Percentiles rank a stretch among this genome's conserved stretches.
These are phyloP conservation scores for Paracyclopina nana DNA, from an alignment of 1,140 invertebrate genomes.

Conservation along the genomic window DNA sequence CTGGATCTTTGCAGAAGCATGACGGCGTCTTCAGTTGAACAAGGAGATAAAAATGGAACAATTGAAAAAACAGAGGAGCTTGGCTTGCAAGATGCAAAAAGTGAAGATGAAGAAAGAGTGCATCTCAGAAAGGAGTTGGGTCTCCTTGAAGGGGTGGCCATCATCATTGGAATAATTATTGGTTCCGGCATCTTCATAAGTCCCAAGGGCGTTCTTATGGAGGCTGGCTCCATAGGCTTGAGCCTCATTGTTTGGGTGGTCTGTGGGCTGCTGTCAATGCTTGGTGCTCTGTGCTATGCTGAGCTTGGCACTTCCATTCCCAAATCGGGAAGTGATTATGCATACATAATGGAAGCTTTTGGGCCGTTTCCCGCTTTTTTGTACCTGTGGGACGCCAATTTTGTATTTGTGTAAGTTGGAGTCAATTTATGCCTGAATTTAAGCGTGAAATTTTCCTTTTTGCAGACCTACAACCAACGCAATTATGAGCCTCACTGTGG, in stretches of 20 bases:
- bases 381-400: slow-evolving; percentile 79
- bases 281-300: slow-evolving; percentile 88
- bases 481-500: slow-evolving; percentile 86
- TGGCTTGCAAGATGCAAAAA: too few species aligned
- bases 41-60: too few species aligned
- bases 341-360: slow-evolving; percentile 79
- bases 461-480: slow-evolving; percentile 81
- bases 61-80: too few species aligned
- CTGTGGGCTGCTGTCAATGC: slow-evolving; percentile 71
- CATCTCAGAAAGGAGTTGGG: slow-evolving; percentile 61
- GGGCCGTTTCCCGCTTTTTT: slow-evolving; percentile 75
- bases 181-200: slow-evolving; percentile 88
- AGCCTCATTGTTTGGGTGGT: slow-evolving; percentile 75
- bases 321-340: slow-evolving; percentile 92
- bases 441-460: too few species aligned
- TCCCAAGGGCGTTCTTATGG: slow-evolving; percentile 68
- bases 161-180: slow-evolving; percentile 79
- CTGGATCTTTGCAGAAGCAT: too few species aligned
- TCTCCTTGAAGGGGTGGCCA: slow-evolving; percentile 67
- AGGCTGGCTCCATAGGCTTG: slow-evolving; percentile 66
- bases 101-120: slow-evolving; percentile 18
- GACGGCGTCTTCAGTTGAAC: too few species aligned
- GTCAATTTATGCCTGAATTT: slow-evolving; percentile 25
- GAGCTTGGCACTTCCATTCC: slow-evolving; percentile 56
- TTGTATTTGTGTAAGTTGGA: slow-evolving; percentile 52